Conservation (phyloP, 2,888 invertebrate species). For the Protophormia terraenovae region DNA sequence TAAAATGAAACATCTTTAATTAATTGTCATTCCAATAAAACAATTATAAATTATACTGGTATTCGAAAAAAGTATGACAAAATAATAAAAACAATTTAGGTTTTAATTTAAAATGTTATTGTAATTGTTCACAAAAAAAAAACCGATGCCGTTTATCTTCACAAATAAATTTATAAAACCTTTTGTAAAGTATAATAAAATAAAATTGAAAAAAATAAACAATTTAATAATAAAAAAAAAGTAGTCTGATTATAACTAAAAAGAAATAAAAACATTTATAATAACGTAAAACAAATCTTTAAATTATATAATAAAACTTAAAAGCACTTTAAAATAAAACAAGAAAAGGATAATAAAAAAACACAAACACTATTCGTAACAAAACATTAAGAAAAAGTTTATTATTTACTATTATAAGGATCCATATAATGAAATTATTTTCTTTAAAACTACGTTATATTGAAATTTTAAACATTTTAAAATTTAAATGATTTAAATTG, state of each 20-base stretch:
- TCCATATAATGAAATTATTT: neutral
- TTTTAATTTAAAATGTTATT: slow-evolving; percentile 21
- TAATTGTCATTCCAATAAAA: too few species aligned
- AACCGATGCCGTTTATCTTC: neutral
- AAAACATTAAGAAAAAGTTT: neutral
- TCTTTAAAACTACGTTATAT: neutral
- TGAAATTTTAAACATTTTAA: too few species aligned
- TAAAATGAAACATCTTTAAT: too few species aligned
- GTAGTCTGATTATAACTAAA: slow-evolving; percentile 51
- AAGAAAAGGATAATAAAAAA: slow-evolving; percentile 47
- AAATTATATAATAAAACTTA: slow-evolving; percentile 27
- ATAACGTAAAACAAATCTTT: slow-evolving; percentile 18
- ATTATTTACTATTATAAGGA: neutral
- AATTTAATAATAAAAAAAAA: slow-evolving; percentile 23
- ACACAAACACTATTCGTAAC: slow-evolving; percentile 8
- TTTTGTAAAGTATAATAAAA: slow-evolving; percentile 40
- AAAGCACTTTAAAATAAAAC: slow-evolving; percentile 37
- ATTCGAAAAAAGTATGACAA: too few species aligned
- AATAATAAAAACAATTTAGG: neutral
- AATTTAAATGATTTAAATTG: too few species aligned
- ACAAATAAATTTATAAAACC: neutral
- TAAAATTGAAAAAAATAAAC: neutral
- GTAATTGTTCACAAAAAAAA: neutral
- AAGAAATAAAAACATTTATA: neutral
- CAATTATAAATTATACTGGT: too few species aligned